A percentile compares a stretch with the other conserved stretches of the same genome.
These are phyloP conservation scores for Chelidonichthys spinosus DNA, from an alignment of 2,797 vertebrate species.

Conservation along the genomic window DNA sequence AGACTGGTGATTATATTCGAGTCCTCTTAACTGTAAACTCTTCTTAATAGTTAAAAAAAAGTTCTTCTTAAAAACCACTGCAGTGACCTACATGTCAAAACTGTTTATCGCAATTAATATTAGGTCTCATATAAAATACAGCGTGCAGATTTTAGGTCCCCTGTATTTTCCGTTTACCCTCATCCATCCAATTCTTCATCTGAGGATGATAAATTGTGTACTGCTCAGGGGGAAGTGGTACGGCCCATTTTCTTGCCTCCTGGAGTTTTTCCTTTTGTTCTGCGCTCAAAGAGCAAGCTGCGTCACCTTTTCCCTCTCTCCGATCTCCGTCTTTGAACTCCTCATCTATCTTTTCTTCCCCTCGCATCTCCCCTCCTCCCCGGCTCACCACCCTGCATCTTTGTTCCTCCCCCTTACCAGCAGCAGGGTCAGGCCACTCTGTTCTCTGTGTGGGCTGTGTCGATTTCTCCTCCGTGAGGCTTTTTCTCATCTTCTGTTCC, in stretches of 20 bases:
- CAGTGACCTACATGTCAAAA: background rate
- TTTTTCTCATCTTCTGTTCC: slow-evolving; percentile 45
- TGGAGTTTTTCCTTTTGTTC: slow-evolving; percentile 46
- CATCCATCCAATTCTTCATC: slow-evolving; percentile 4
- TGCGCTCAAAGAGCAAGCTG: slow-evolving; percentile 23
- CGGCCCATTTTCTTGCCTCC: slow-evolving; percentile 38
- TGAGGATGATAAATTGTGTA: background rate
- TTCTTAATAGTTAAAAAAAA: background rate
- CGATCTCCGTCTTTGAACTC: slow-evolving; percentile 43
- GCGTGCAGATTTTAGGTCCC: background rate
- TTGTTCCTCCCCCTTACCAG: slow-evolving; percentile 60
- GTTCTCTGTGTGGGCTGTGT: slow-evolving; percentile 66
- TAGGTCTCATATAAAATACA: background rate
- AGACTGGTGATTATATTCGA: background rate
- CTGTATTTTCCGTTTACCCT: background rate
- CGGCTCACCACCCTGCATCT: slow-evolving; percentile 40
- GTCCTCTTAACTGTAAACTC: background rate
- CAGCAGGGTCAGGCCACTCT: slow-evolving; percentile 57
- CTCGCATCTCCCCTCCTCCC: slow-evolving; percentile 51
- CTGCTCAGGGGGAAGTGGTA: background rate
- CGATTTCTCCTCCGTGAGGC: slow-evolving; percentile 58
- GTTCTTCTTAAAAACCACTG: background rate
- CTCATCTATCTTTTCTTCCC: slow-evolving; percentile 46
- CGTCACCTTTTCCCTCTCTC: slow-evolving; percentile 42
- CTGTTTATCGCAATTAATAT: background rate